A percentile compares a stretch with the other conserved stretches of the same genome.
These are phyloP conservation scores for Ciona savignyi DNA, from an alignment of 23 tunicate species.

Conservation along the genomic window DNA sequence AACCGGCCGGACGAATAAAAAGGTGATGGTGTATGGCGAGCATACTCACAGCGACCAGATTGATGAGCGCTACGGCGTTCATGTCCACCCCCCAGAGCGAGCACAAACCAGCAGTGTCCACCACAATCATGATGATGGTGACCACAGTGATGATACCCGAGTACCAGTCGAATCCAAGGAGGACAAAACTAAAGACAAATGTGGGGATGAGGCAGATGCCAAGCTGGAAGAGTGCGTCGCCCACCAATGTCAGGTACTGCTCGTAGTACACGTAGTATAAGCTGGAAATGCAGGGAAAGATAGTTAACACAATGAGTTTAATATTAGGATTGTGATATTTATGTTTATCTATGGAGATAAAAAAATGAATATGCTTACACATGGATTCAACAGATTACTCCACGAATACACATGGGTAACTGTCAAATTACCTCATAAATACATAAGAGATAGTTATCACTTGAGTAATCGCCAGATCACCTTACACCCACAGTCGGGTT, in stretches of 20 bases:
- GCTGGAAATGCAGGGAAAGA: constrained; percentile 29
- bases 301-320: not conserved
- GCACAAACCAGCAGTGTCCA: constrained; percentile 94
- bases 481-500: too few species aligned
- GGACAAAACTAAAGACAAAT: constrained; percentile 76
- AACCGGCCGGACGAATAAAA: too few species aligned
- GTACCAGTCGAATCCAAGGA: constrained; percentile 87
- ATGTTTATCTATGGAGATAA: not conserved
- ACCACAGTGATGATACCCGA: constrained; percentile 81
- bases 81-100: constrained; percentile 97
- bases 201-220: constrained; percentile 94
- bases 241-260: constrained; percentile 89
- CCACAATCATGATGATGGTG: constrained; percentile 92
- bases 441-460: too few species aligned
- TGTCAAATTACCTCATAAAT: too few species aligned
- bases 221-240: constrained; percentile 67
- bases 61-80: constrained; percentile 92
- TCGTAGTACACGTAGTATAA: constrained; percentile 98
- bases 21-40: too few species aligned
- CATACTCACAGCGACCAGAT: constrained; percentile 88
- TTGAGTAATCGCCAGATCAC: too few species aligned
- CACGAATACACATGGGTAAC: too few species aligned
- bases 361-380: not conserved
- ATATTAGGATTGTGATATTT: not conserved
- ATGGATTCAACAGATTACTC: not conserved